Evolutionary conservation across 1,140 invertebrate species (phyloP), one percentile per base, ranked within the genome.

Genomic region (Stenopsyche tienmushanensis): DNA sequence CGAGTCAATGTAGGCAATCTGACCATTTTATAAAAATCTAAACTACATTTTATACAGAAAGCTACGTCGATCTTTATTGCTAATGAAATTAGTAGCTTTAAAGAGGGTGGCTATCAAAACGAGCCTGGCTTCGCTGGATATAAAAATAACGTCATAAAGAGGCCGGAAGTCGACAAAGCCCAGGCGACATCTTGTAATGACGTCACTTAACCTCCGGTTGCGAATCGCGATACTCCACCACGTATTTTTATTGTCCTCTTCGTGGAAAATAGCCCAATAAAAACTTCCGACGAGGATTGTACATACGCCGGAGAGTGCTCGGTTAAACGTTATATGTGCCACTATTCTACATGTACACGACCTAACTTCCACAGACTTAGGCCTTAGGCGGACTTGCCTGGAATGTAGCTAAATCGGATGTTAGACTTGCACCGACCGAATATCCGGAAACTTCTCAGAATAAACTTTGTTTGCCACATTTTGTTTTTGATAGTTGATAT

Each of bases 171-270:
- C 29, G 29, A n/a, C n/a, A n/a, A n/a, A n/a, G n/a, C n/a, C n/a
- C n/a, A n/a, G n/a, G 66, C 41, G 60, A 67, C 66, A 67, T 67
- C 66, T 67, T 63, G 66, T 67, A 67, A 67, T 67, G 66, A 64
- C 45, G 53, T 26, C 60, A 29, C 60, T 63, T 59, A 47, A 58
- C 60, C 57, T 67, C 60, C 58, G 15, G 42, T 39, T 29, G 44
- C 52, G 62, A 62, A 44, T 18, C 34, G 62, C 50, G 52, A 53
- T 45, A 53, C 50, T 54, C 21, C 41, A 18, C 57, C 49, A 26
- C 62, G 17, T 54, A 54, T 64, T 53, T 64, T 64, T 64, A 53
- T 64, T 53, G 26, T 52, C 49, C 29, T 49, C 20, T 15, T 49
- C 15, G 5, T 15, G 45, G 5, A 18, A 39, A 64, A 64, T 44